A percentile compares a stretch with the other conserved stretches of the same genome.
Conservation (phyloP, 1,140 invertebrate genomes). For the Cotesia typhae region DNA sequence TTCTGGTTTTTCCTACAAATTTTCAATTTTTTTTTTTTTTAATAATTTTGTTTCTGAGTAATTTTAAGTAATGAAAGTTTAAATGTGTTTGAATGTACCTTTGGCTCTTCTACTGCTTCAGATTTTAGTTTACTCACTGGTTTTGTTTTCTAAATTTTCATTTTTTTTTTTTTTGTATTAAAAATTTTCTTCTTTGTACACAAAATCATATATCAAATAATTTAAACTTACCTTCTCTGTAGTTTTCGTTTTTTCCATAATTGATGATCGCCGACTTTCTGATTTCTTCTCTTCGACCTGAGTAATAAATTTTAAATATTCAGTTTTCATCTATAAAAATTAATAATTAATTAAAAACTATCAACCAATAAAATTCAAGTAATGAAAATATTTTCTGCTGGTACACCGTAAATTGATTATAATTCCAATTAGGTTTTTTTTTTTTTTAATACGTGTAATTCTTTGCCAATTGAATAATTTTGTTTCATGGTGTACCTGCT, state of each 20-base stretch:
- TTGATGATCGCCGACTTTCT: conserved; percentile 51
- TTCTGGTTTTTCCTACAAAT: conserved; percentile 19
- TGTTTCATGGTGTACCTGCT: conserved; percentile 49
- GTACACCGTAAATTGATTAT: conserved; percentile 14
- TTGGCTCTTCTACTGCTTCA: conserved; percentile 57
- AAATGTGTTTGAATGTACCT: conserved; percentile 30
- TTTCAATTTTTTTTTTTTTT: not conserved
- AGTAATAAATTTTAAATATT: conserved; percentile 20
- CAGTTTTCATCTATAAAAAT: too few species aligned
- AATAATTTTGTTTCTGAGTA: not conserved
- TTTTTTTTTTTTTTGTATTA: not conserved
- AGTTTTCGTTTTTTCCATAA: conserved; percentile 65
- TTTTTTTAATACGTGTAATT: conserved; percentile 9
- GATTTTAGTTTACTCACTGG: conserved; percentile 51
- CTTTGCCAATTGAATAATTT: conserved; percentile 12
- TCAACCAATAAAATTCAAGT: not conserved
- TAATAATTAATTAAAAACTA: too few species aligned
- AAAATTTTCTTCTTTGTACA: not conserved
- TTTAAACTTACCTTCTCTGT: conserved; percentile 67
- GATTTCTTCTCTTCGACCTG: conserved; percentile 66
- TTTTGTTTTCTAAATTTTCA: conserved; percentile 40
- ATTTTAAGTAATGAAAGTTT: not conserved
- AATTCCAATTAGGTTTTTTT: conserved; percentile 20
- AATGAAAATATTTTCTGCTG: not conserved
- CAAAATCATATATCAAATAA: conserved; percentile 12